Percentiles rank a stretch among this genome's conserved stretches.
These are phyloP conservation scores for Hecatera dysodea DNA, from an alignment of 2,888 invertebrate genomes.

Conservation along the genomic window DNA sequence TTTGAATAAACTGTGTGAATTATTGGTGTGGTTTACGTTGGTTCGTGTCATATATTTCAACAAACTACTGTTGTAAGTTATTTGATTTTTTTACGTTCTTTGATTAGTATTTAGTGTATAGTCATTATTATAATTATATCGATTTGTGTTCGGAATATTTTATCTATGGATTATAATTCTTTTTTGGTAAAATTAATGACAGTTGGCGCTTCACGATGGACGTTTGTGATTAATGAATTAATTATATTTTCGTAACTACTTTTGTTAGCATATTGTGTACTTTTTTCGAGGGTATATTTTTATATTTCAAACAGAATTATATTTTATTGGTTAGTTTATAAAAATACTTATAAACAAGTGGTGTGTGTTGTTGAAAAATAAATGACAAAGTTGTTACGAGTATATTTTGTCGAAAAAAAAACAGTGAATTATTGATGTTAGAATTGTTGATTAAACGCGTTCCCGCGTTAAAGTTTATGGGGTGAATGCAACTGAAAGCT, in stretches of 20 bases:
- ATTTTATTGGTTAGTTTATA: no score
- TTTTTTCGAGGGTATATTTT: background rate
- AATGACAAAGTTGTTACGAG: background rate
- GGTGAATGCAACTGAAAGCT: conserved; percentile 42
- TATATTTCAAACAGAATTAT: no score
- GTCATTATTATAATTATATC: conserved; percentile 53
- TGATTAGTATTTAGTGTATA: conserved; percentile 35
- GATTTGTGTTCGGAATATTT: conserved; percentile 42
- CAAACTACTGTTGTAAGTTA: conserved; percentile 57
- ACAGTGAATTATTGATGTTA: background rate
- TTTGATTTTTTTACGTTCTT: conserved; percentile 26
- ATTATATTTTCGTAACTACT: conserved; percentile 31
- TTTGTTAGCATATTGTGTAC: conserved; percentile 1
- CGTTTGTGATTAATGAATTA: conserved; percentile 18
- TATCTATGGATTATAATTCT: conserved; percentile 21
- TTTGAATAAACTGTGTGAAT: conserved; percentile 58
- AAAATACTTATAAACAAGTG: no score
- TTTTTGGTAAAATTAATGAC: conserved; percentile 32
- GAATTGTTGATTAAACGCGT: conserved; percentile 23
- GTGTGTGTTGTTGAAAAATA: background rate
- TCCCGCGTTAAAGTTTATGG: conserved; percentile 45
- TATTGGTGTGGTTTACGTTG: conserved; percentile 67
- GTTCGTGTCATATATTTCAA: conserved; percentile 55
- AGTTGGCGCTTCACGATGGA: conserved; percentile 6
- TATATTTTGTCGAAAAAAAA: background rate